Base-by-base conservation (phyloP, 2,797 vertebrate species). In the Phylloscopus collybita region DNA sequence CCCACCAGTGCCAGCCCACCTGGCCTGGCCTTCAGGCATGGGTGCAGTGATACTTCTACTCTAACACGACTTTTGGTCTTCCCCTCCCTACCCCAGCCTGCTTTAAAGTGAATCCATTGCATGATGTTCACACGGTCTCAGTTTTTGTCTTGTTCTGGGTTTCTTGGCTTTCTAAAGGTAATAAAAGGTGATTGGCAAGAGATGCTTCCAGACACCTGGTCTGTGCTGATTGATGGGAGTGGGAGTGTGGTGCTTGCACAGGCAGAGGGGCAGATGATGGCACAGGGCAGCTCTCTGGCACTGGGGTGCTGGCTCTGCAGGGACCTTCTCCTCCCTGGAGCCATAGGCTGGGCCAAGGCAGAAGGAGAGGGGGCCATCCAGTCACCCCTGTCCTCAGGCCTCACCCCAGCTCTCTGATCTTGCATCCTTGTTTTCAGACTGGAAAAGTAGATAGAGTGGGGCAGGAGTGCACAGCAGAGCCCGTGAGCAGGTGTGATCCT, bases 151-250 rank as follows among this genome's bases (percentile, higher is more conserved):
- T 95, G 96, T 93, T 95, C 88, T 81, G 95, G 94, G 92, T 96
- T 96, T 94, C 93, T 94, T 88, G 95, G 88, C 61, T 96, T 97
- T 96, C 81, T 83, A 76, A 96, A 95, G 95, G 95, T 96, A 96
- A 96, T 96, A 97, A 97, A 97, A 95, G 93, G 93, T 12, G 11
- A 94, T 93, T 97, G 93, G 94, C 94, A 96, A 97, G 88, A 95
- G 94, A 84, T 85, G 73, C 85, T 90, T 96, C 69, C 91, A 92
- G 92, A 91, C 93, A 75, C 86, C 80, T 95, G 93, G 88, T 94
- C 86, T 96, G 86, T 96, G 95, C 96, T 97, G 96, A 92, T 95
- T 92, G 96, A 76, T 80, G 94, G 94, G 93, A 61, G 78, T 56
- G 94, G 90, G 91, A 86, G 45, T 6, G 88, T 7, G 88, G 80